These are phyloP conservation scores for Hydractinia echinata DNA, from an alignment of 30 jellyfish, hydroid and myxozoan species.

Conservation along the genomic window DNA sequence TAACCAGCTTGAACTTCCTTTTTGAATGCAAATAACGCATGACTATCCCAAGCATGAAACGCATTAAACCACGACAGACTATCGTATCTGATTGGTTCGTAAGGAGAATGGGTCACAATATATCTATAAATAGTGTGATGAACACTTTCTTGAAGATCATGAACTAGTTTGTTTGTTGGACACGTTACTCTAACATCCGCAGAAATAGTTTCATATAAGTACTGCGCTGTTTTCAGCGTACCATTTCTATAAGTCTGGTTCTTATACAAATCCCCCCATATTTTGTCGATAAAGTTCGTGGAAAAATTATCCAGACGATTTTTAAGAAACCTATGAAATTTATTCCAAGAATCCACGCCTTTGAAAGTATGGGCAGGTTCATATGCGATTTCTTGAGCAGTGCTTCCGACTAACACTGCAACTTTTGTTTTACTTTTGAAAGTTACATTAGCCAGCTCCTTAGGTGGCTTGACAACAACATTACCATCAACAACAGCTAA, in stretches of 20 bases:
- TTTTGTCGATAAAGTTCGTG: constrained; percentile 8
- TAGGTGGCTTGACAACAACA: constrained; percentile 41
- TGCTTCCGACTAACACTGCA: constrained; percentile 49
- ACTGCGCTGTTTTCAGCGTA: neutral
- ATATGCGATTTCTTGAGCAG: constrained; percentile 54
- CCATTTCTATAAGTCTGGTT: neutral
- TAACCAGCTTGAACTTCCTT: neutral
- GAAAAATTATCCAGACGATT: constrained; percentile 29
- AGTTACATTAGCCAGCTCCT: neutral
- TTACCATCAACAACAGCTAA: constrained; percentile 49
- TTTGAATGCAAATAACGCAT: constrained; percentile 49
- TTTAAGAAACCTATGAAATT: neutral
- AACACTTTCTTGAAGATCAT: constrained; percentile 22
- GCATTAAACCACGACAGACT: constrained; percentile 12
- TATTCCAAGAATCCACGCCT: neutral
- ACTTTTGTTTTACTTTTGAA: constrained; percentile 15
- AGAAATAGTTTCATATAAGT: constrained; percentile 14
- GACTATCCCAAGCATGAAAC: constrained; percentile 34
- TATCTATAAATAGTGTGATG: constrained; percentile 24
- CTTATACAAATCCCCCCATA: neutral
- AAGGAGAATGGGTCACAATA: constrained; percentile 25
- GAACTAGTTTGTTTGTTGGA: constrained; percentile 26
- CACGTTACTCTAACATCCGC: constrained; percentile 47
- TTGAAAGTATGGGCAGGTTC: constrained; percentile 6
- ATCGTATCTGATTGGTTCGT: neutral